phyloP scores from a whole-genome alignment of 2,888 invertebrate genomes.

The Alsophila aescularia region DNA sequence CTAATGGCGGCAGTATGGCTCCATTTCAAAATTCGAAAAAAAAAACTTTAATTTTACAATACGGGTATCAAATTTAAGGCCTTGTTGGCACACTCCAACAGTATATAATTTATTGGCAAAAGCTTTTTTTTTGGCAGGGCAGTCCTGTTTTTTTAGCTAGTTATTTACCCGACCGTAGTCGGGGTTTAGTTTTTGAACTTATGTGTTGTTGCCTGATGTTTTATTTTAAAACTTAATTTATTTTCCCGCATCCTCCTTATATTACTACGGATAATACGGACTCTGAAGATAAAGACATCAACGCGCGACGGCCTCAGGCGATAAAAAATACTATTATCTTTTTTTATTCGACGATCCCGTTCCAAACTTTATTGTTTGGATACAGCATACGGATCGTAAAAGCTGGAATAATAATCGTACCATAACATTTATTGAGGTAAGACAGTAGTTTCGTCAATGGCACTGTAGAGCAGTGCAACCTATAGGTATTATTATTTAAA shows the following conservation, averaged over 20 bases:
- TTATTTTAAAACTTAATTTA: background rate
- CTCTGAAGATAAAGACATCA: conserved; percentile 14
- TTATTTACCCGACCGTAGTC: no score
- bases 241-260: background rate
- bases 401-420: background rate
- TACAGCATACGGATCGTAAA: conserved; percentile 1
- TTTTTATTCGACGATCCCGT: conserved; percentile 7
- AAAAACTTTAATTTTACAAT: no score
- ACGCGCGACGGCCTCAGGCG: conserved; percentile 7
- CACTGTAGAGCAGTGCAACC: no score
- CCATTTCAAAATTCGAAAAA: no score
- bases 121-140: no score
- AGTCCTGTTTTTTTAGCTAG: no score
- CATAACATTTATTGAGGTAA: background rate
- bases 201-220: background rate
- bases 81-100: no score
- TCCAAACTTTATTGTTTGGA: conserved; percentile 2
- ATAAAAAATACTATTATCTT: conserved; percentile 8
- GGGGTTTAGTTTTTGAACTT: no score
- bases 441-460: background rate
- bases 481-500: no score
- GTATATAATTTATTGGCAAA: no score
- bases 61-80: no score
- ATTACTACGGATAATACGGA: background rate
- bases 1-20: no score